Conservation (phyloP, 2,113 vertebrate species). For the Hippocampus barbouri region DNA sequence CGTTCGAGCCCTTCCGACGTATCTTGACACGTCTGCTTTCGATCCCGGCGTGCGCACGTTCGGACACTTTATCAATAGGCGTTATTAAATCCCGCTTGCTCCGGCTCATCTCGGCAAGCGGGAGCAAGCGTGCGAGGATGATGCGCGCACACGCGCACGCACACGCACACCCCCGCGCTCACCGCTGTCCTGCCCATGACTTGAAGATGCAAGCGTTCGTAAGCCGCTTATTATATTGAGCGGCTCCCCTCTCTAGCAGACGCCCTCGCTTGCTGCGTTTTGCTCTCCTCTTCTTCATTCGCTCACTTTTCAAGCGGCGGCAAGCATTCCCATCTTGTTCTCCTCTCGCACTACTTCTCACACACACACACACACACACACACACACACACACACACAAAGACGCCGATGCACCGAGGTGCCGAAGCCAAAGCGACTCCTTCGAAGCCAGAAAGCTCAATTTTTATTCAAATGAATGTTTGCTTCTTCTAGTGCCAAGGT, state of each 20-base stretch:
- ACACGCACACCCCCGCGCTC: constrained; percentile 41
- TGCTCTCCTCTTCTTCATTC: constrained; percentile 55
- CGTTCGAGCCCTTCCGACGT: constrained; percentile 34
- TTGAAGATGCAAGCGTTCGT: constrained; percentile 92
- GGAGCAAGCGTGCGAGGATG: not conserved
- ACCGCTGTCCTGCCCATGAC: constrained; percentile 69
- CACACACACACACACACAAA: constrained; percentile 22
- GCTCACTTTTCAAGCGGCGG: constrained; percentile 30
- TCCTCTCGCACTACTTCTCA: constrained; percentile 21
- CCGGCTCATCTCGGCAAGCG: constrained; percentile 72
- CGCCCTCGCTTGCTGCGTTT: constrained; percentile 31
- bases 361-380: constrained; percentile 13
- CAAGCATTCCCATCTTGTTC: not conserved
- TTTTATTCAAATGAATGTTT: constrained; percentile 98
- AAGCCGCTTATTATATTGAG: constrained; percentile 99
- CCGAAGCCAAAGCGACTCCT: constrained; percentile 81
- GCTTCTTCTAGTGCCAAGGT: constrained; percentile 98
- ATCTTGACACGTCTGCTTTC: constrained; percentile 31
- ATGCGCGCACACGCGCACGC: not conserved
- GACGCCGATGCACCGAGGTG: constrained; percentile 27
- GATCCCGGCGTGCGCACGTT: constrained; percentile 47
- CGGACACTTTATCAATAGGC: constrained; percentile 82
- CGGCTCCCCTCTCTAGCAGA: constrained; percentile 74
- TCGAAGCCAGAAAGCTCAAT: constrained; percentile 94
- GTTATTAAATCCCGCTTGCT: constrained; percentile 80